phyloP scores from a whole-genome alignment of 2,797 vertebrate species.

The Perdix hodgsoniae region DNA sequence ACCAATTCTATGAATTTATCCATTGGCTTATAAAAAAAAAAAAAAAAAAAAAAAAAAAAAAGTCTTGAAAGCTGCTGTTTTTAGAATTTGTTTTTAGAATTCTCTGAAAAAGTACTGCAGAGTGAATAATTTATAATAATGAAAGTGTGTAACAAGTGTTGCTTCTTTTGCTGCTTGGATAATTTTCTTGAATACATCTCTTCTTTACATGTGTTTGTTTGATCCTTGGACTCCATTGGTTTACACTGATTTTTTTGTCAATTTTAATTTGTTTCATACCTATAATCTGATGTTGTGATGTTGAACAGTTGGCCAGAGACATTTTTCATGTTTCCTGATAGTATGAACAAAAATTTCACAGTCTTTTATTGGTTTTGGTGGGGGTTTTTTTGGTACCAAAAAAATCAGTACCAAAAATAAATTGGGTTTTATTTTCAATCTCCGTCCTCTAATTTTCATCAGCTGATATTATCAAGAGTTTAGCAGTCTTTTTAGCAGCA shows the following conservation, averaged over 20 bases:
- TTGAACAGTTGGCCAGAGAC: neutral
- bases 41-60: neutral
- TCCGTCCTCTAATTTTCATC: neutral
- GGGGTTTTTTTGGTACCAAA: neutral
- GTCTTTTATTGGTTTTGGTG: no score
- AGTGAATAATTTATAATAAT: slow-evolving; percentile 11
- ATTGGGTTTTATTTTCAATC: neutral
- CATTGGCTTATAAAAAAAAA: neutral
- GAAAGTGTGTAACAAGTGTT: neutral
- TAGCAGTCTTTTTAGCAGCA: neutral
- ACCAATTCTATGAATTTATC: neutral
- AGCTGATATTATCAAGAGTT: neutral
- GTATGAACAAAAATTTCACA: neutral
- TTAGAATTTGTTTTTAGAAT: slow-evolving; percentile 5
- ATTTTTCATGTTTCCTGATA: neutral
- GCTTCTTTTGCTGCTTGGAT: neutral
- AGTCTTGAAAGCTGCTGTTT: neutral
- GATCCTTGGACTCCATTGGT: neutral
- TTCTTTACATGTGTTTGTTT: neutral
- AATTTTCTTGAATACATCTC: neutral
- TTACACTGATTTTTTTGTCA: neutral
- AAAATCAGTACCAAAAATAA: neutral
- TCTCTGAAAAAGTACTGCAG: neutral
- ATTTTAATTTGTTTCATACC: neutral
- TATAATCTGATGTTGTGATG: neutral